Conservation (phyloP, 2,888 invertebrate genomes). For the Amphiduros pacificus region DNA sequence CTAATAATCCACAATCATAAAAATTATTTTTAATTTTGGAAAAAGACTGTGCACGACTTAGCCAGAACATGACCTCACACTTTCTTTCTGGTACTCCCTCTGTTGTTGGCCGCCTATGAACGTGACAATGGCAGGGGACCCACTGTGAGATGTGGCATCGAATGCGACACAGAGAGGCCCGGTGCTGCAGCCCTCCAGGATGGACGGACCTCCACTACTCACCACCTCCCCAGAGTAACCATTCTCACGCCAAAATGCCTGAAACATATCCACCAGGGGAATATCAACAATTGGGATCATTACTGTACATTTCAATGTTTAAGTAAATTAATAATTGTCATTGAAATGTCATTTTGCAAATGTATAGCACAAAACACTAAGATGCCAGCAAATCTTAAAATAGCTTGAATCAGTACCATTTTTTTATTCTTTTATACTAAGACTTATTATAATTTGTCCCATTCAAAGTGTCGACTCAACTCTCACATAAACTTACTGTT, state of each 20-base stretch:
- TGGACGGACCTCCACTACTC: conserved; percentile 48
- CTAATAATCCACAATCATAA: too few species aligned
- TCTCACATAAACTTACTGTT: conserved; percentile 34
- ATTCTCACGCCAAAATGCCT: conserved; percentile 52
- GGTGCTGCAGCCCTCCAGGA: conserved; percentile 33
- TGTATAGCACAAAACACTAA: too few species aligned
- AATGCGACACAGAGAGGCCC: conserved; percentile 56
- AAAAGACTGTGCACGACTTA: too few species aligned
- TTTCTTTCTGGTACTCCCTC: conserved; percentile 34
- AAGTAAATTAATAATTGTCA: too few species aligned
- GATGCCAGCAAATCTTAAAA: background rate
- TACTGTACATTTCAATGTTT: background rate
- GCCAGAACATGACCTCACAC: conserved; percentile 28
- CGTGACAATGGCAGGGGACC: conserved; percentile 57
- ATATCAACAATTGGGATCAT: background rate
- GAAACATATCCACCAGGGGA: background rate
- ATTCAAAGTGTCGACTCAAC: too few species aligned
- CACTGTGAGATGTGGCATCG: conserved; percentile 53
- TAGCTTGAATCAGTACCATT: background rate
- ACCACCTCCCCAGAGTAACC: conserved; percentile 58
- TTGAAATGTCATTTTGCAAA: too few species aligned
- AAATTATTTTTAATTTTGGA: too few species aligned
- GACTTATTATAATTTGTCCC: too few species aligned
- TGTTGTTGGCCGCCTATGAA: conserved; percentile 57
- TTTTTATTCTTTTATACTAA: background rate